Evolutionary conservation across 2,113 vertebrate genomes (phyloP).

Genomic region (Callipepla squamata): DNA sequence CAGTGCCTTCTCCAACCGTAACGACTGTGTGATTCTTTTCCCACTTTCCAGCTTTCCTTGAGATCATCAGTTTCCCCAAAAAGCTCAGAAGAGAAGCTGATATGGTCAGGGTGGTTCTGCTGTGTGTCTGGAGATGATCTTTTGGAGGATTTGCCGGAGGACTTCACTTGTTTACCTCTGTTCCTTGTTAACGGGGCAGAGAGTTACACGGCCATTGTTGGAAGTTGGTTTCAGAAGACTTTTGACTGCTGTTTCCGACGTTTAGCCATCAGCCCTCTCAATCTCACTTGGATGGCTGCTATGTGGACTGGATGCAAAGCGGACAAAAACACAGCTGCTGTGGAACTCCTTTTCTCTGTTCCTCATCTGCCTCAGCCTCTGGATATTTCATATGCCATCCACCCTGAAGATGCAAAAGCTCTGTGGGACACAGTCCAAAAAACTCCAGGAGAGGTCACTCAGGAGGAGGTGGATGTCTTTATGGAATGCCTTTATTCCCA

Average conservation of each 20-base stretch:
- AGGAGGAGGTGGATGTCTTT: conserved; percentile 87
- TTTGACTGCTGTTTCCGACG: conserved; percentile 91
- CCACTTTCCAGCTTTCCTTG: neutral
- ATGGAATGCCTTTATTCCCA: conserved; percentile 86
- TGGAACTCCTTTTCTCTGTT: conserved; percentile 86
- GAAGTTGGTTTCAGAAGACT: conserved; percentile 88
- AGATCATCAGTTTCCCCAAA: conserved; percentile 41
- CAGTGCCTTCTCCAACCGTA: no score
- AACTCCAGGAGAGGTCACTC: conserved; percentile 76
- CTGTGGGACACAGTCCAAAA: conserved; percentile 87
- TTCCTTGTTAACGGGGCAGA: conserved; percentile 85
- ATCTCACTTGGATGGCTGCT: conserved; percentile 89
- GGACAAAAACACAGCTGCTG: conserved; percentile 64
- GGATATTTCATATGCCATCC: conserved; percentile 84
- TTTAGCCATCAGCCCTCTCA: conserved; percentile 83
- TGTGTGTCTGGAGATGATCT: conserved; percentile 84
- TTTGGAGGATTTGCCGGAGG: conserved; percentile 74
- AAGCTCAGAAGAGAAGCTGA: conserved; percentile 68
- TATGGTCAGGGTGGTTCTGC: conserved; percentile 92
- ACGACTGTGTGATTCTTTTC: neutral
- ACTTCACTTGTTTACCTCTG: conserved; percentile 89
- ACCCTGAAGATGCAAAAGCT: conserved; percentile 86
- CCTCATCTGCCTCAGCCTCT: conserved; percentile 77
- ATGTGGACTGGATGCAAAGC: conserved; percentile 87
- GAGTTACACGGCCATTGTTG: conserved; percentile 78